Evolutionary conservation across 2,113 vertebrate genomes (phyloP).

Genomic region (Syngnathus scovelli): DNA sequence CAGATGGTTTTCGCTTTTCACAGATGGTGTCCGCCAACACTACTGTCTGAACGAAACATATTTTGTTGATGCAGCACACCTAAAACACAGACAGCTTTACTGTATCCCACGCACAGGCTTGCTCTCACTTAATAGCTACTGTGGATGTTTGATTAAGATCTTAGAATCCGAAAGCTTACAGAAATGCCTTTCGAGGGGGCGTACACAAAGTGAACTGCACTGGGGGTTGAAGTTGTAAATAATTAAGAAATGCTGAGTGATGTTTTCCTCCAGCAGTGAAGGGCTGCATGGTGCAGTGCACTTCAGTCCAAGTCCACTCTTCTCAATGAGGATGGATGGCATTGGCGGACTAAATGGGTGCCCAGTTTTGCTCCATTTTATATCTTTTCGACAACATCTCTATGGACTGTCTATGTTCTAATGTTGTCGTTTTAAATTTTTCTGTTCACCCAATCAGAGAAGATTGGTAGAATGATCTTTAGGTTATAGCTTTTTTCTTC

Average conservation of each 20-base stretch:
- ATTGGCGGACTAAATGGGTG: conserved; percentile 27
- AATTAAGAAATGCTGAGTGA: conserved; percentile 70
- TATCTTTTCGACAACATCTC: conserved; percentile 10
- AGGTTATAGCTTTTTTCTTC: background rate
- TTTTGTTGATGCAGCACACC: conserved; percentile 33
- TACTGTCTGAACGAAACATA: conserved; percentile 44
- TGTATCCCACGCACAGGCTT: conserved; percentile 12
- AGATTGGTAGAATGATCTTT: background rate
- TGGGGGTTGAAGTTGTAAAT: conserved; percentile 60
- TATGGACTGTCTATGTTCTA: background rate
- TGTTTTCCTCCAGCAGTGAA: conserved; percentile 56
- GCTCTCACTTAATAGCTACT: conserved; percentile 1
- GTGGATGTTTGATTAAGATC: conserved; percentile 16
- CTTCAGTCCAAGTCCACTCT: conserved; percentile 17
- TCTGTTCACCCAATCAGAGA: conserved; percentile 8
- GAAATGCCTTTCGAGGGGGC: conserved; percentile 35
- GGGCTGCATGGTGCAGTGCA: conserved; percentile 51
- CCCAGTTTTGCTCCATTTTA: conserved; percentile 15
- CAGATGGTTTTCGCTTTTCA: conserved; percentile 55
- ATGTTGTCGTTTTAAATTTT: background rate
- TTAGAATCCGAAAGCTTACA: conserved; percentile 21
- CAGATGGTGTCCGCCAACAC: conserved; percentile 60
- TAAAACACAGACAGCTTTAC: conserved; percentile 22
- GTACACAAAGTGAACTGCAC: conserved; percentile 28
- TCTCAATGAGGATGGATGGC: conserved; percentile 28